Evolutionary conservation across 1,140 invertebrate genomes (phyloP).

Genomic region (Saccostrea glomerata): DNA sequence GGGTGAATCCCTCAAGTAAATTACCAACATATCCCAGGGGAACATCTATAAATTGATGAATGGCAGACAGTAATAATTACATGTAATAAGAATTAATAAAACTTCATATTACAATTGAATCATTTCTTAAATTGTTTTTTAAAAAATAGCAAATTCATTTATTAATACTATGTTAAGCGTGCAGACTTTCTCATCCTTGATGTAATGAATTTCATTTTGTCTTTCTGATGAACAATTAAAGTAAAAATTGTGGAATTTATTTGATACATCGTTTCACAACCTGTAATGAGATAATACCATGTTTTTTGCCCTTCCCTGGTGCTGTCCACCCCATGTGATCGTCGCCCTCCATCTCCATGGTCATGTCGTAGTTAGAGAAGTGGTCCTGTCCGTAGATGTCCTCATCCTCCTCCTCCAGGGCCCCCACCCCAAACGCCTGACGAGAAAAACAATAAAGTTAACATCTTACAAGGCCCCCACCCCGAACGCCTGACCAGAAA

Average conservation of each 20-base stretch:
- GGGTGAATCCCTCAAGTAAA: slow-evolving; percentile 84
- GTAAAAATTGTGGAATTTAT: too few species aligned
- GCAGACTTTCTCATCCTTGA: too few species aligned
- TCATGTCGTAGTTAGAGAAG: slow-evolving; percentile 96
- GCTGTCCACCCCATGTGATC: slow-evolving; percentile 75
- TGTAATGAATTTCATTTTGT: too few species aligned
- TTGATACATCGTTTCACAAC: background rate
- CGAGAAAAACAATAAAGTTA: background rate
- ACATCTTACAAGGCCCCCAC: slow-evolving; percentile 97
- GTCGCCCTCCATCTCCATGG: slow-evolving; percentile 70
- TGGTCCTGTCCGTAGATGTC: slow-evolving; percentile 96
- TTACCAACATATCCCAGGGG: slow-evolving; percentile 72
- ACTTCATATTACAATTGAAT: too few species aligned
- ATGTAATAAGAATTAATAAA: too few species aligned
- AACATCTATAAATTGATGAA: background rate
- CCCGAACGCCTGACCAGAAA: slow-evolving; percentile 91
- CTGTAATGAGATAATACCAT: background rate
- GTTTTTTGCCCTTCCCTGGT: slow-evolving; percentile 58
- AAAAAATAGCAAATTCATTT: too few species aligned
- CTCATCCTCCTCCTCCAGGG: slow-evolving; percentile 96
- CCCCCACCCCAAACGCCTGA: slow-evolving; percentile 98
- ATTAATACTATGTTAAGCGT: too few species aligned
- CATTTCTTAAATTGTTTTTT: too few species aligned
- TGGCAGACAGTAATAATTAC: too few species aligned
- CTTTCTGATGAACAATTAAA: too few species aligned